Evolutionary conservation across 2,888 invertebrate genomes (phyloP).

Genomic region (Xestia sexstrigata): DNA sequence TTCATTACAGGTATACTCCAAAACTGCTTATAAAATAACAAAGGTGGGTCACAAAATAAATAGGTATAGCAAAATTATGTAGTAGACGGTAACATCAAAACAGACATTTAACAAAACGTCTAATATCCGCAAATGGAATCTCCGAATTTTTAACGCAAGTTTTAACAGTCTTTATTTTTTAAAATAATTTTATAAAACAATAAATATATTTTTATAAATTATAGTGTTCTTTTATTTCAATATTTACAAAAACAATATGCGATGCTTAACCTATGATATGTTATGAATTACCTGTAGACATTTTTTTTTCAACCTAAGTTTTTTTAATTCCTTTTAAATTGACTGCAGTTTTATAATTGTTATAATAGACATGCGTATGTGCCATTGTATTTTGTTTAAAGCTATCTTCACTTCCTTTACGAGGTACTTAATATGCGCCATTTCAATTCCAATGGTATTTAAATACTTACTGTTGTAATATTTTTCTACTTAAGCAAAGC

Average conservation of each 20-base stretch:
- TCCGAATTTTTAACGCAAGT: conserved; percentile 55
- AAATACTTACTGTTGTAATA: background rate
- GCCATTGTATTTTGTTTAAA: conserved; percentile 22
- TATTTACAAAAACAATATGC: conserved; percentile 58
- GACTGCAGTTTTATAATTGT: conserved; percentile 49
- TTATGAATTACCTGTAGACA: conserved; percentile 73
- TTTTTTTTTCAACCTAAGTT: conserved; percentile 40
- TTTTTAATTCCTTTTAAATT: conserved; percentile 60
- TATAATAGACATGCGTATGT: background rate
- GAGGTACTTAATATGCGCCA: background rate
- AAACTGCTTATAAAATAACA: background rate
- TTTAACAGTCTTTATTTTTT: conserved; percentile 63
- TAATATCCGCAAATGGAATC: conserved; percentile 48
- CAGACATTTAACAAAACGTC: conserved; percentile 45
- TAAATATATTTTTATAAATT: conserved; percentile 47
- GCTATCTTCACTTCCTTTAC: conserved; percentile 26
- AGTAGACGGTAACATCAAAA: conserved; percentile 48
- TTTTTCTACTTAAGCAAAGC: conserved; percentile 6
- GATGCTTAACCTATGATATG: conserved; percentile 75
- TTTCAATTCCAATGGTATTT: background rate
- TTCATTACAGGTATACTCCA: conserved; percentile 13
- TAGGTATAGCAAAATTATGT: background rate
- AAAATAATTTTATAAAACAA: conserved; percentile 54
- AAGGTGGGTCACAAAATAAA: background rate
- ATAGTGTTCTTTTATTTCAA: conserved; percentile 40